Percentiles rank a stretch among this genome's conserved stretches.
These are phyloP conservation scores for Euura saliciscinereae DNA, from an alignment of 1,140 invertebrate genomes.

Conservation along the genomic window DNA sequence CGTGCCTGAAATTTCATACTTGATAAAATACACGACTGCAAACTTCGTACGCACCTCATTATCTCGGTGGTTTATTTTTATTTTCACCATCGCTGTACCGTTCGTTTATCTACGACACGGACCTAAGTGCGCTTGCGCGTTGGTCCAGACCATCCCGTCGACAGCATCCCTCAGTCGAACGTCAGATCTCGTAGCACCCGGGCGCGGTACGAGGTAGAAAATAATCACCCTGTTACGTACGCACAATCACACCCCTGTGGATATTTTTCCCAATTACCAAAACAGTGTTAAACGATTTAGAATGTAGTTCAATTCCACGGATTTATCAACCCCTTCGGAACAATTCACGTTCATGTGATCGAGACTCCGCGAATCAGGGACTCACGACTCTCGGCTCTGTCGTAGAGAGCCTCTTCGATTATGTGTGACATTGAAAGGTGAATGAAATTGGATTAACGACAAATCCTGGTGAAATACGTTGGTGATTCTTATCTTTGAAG, in stretches of 20 bases:
- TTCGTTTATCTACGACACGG: not conserved
- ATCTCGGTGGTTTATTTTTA: slow-evolving; percentile 3
- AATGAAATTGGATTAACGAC: not conserved
- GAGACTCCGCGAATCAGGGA: no score
- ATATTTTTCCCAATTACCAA: not conserved
- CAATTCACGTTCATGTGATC: no score
- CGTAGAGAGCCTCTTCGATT: not conserved
- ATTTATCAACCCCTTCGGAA: no score
- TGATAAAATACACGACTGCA: not conserved
- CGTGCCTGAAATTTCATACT: not conserved
- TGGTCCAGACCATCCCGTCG: slow-evolving; percentile 1
- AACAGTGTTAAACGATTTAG: not conserved
- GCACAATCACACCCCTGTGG: no score
- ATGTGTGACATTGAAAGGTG: not conserved
- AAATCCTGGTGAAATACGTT: not conserved
- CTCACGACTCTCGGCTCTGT: no score
- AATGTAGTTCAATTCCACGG: not conserved
- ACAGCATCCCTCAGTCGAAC: slow-evolving; percentile 4
- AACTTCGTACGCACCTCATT: slow-evolving; percentile 3
- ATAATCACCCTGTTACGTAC: no score
- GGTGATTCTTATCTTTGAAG: not conserved
- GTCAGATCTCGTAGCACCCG: not conserved
- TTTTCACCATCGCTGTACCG: not conserved
- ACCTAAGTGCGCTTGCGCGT: not conserved
- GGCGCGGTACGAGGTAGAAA: not conserved